phyloP scores from a whole-genome alignment of 2,888 invertebrate genomes.

The Aphidoletes aphidimyza region DNA sequence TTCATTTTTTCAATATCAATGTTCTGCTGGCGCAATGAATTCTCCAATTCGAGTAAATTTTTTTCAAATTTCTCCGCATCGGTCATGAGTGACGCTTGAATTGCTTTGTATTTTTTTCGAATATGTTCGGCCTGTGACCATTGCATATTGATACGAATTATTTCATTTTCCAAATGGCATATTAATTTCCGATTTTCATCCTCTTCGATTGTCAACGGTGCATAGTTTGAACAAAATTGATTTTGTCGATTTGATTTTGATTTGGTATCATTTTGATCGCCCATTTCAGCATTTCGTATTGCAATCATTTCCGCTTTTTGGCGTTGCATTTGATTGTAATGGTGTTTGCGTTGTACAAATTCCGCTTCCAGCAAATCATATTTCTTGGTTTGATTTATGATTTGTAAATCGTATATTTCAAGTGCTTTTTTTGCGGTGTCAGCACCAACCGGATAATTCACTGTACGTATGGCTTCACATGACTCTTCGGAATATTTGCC shows the following conservation, averaged over 20 bases:
- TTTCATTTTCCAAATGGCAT: conserved; percentile 81
- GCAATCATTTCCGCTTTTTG: conserved; percentile 73
- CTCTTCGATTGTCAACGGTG: conserved; percentile 67
- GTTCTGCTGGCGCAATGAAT: conserved; percentile 74
- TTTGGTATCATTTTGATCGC: conserved; percentile 60
- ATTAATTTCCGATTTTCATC: conserved; percentile 76
- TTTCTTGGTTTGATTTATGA: conserved; percentile 75
- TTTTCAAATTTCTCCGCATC: conserved; percentile 81
- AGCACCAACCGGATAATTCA: conserved; percentile 66
- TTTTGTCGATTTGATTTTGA: conserved; percentile 4
- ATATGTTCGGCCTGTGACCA: conserved; percentile 70
- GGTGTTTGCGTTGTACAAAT: conserved; percentile 72
- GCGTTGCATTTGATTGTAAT: conserved; percentile 70
- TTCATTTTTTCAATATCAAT: conserved; percentile 80
- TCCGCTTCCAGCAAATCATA: conserved; percentile 78
- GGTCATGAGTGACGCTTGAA: conserved; percentile 75
- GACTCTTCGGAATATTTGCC: conserved; percentile 61
- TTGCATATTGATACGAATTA: conserved; percentile 78
- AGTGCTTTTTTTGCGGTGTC: conserved; percentile 68
- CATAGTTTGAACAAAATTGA: conserved; percentile 58
- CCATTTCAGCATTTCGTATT: conserved; percentile 69
- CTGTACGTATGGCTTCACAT: conserved; percentile 62
- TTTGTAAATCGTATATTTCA: conserved; percentile 74
- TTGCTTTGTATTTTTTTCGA: conserved; percentile 79
- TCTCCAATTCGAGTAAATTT: conserved; percentile 76